Conservation (phyloP, 1,140 invertebrate species). For the Bathynomus jamesi region DNA sequence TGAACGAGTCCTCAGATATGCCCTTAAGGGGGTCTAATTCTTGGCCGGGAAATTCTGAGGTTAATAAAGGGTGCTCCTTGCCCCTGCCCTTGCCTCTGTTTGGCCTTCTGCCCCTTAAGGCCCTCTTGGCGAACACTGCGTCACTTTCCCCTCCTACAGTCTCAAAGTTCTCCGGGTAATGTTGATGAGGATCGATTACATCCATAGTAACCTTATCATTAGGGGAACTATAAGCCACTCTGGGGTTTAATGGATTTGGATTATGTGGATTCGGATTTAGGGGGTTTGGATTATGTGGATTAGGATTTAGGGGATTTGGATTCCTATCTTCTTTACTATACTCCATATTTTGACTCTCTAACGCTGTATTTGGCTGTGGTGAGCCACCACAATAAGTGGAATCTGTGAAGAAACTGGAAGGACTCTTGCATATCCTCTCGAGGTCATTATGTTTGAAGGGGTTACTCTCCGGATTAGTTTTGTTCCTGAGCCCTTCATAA, state of each 20-base stretch:
- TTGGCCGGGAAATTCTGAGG: neutral
- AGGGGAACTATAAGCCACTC: neutral
- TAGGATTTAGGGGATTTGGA: neutral
- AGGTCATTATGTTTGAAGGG: too few species aligned
- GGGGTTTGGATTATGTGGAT: neutral
- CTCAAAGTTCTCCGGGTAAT: neutral
- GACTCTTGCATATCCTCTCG: too few species aligned
- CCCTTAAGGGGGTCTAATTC: neutral
- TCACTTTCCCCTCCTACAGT: neutral
- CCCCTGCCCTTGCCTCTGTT: neutral
- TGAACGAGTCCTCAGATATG: neutral
- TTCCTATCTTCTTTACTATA: too few species aligned
- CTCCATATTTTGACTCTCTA: too few species aligned
- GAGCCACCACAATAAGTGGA: too few species aligned
- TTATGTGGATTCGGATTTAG: neutral
- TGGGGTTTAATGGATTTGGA: neutral
- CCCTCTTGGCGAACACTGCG: neutral
- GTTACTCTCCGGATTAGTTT: neutral
- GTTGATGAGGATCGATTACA: neutral
- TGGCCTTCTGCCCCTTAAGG: neutral
- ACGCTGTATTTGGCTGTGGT: too few species aligned
- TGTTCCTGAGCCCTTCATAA: neutral
- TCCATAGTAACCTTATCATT: neutral
- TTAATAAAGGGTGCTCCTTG: neutral
- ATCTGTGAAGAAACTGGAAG: too few species aligned